These are phyloP conservation scores for Thrips palmi DNA, from an alignment of 1,140 invertebrate genomes.

Conservation along the genomic window DNA sequence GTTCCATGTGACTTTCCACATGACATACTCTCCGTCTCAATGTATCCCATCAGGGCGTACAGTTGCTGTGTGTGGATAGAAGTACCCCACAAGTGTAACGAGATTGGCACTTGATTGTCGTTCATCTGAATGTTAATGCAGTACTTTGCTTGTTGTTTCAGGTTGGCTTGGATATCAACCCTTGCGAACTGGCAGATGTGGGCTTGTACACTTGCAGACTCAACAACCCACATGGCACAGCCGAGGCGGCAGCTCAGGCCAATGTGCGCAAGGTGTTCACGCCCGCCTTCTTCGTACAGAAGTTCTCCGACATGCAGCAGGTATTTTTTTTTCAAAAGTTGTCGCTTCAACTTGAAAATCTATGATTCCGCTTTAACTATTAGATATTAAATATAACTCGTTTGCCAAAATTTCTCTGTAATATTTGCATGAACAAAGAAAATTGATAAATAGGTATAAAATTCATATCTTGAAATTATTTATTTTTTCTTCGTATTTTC, in stretches of 20 bases:
- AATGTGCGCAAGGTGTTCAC: conserved; percentile 62
- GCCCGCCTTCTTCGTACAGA: conserved; percentile 61
- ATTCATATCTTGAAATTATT: conserved; percentile 2
- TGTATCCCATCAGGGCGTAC: too few species aligned
- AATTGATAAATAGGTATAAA: not conserved
- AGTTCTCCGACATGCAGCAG: conserved; percentile 69
- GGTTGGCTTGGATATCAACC: conserved; percentile 57
- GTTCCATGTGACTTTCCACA: too few species aligned
- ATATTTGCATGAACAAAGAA: too few species aligned
- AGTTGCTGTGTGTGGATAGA: too few species aligned
- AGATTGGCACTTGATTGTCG: too few species aligned
- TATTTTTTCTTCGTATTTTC: conserved; percentile 7
- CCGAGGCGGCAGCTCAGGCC: conserved; percentile 42
- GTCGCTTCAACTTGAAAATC: not conserved
- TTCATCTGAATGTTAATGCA: not conserved
- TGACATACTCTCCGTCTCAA: too few species aligned
- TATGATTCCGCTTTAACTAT: not conserved
- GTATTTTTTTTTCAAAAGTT: conserved; percentile 20
- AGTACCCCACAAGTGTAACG: too few species aligned
- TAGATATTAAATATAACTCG: not conserved
- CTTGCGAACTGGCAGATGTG: conserved; percentile 46
- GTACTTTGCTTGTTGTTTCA: conserved; percentile 18
- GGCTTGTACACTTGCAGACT: conserved; percentile 58
- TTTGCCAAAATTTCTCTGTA: conserved; percentile 3
- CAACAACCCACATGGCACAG: conserved; percentile 54